These are phyloP conservation scores for Corythaixoides concolor DNA, from an alignment of 2,113 vertebrate genomes.

Conservation along the genomic window DNA sequence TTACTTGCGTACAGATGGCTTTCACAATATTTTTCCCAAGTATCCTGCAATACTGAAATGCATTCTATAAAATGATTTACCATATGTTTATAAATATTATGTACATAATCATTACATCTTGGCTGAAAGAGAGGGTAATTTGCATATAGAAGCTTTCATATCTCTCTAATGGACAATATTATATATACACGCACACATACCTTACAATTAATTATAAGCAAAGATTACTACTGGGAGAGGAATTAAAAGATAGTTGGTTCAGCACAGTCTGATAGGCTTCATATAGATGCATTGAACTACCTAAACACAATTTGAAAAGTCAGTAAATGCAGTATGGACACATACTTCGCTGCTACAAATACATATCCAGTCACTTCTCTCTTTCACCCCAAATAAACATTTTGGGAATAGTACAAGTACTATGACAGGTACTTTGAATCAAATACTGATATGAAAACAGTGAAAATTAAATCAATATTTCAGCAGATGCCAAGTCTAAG, in stretches of 20 bases:
- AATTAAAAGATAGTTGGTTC: background rate
- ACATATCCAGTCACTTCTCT: background rate
- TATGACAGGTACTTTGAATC: background rate
- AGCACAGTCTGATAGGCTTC: background rate
- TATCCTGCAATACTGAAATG: background rate
- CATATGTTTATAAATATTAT: conserved; percentile 30
- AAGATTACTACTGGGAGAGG: background rate
- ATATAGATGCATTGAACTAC: background rate
- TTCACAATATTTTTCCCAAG: conserved; percentile 10
- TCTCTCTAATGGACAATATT: background rate
- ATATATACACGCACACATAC: background rate
- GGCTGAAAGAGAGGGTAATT: background rate
- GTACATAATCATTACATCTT: background rate
- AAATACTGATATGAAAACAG: background rate
- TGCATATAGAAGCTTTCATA: background rate
- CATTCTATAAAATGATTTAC: background rate
- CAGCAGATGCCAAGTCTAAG: background rate
- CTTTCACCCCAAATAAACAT: background rate
- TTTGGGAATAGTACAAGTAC: background rate
- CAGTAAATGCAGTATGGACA: background rate
- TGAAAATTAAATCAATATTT: background rate
- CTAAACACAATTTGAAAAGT: background rate
- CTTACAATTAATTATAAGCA: background rate
- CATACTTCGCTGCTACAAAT: background rate
- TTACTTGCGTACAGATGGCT: conserved; percentile 6